These are phyloP conservation scores for Cyphomyrmex costatus DNA, from an alignment of 1,140 invertebrate species.

Conservation along the genomic window DNA sequence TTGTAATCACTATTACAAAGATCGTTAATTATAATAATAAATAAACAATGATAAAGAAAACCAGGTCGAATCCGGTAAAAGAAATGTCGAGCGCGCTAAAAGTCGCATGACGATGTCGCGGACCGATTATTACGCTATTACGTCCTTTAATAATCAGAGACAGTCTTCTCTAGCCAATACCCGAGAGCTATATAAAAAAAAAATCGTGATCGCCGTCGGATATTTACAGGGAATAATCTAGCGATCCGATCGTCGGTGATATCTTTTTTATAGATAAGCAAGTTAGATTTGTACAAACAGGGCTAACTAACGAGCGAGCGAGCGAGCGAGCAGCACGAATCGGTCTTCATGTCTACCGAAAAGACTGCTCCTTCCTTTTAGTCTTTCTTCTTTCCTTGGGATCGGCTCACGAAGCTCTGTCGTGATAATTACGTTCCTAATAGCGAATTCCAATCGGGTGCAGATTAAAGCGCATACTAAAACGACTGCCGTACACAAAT, in stretches of 20 bases:
- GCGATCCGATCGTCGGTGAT: conserved; percentile 5
- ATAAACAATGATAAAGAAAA: conserved; percentile 30
- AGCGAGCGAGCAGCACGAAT: conserved; percentile 18
- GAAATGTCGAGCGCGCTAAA: neutral
- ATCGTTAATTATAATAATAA: conserved; percentile 42
- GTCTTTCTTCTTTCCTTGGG: neutral
- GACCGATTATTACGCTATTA: conserved; percentile 25
- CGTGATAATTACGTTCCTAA: conserved; percentile 29
- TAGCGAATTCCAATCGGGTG: neutral
- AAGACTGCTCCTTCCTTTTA: neutral
- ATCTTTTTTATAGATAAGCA: conserved; percentile 24
- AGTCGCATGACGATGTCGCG: conserved; percentile 25
- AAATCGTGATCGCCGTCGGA: conserved; percentile 14
- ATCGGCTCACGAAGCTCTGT: conserved; percentile 34
- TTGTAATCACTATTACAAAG: neutral
- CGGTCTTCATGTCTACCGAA: neutral
- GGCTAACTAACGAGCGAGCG: conserved; percentile 70
- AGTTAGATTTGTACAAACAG: conserved; percentile 71
- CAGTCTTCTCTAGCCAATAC: conserved; percentile 70
- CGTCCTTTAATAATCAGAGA: conserved; percentile 35
- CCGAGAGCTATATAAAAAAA: conserved; percentile 75
- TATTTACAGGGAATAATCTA: conserved; percentile 51
- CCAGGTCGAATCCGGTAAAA: neutral
- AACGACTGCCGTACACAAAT: conserved; percentile 38
- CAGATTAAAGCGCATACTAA: neutral